A percentile compares a stretch with the other conserved stretches of the same genome.
phyloP scores from a whole-genome alignment of 1,140 invertebrate genomes.

The Drosophila suzukii region DNA sequence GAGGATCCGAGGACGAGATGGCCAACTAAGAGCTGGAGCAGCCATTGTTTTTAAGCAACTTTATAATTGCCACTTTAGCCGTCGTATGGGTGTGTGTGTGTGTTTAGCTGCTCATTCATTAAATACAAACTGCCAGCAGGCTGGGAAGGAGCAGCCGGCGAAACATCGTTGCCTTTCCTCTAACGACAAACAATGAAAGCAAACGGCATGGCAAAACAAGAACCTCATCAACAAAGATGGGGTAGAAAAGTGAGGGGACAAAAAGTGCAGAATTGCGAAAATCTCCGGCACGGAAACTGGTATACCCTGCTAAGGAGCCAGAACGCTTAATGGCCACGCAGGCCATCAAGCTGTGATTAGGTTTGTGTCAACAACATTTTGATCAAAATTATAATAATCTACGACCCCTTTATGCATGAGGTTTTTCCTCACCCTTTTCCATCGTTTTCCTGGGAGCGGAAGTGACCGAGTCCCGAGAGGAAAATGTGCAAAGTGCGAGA shows the following conservation, averaged over 20 bases:
- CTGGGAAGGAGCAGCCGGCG: constrained; percentile 46
- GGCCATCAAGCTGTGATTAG: constrained; percentile 27
- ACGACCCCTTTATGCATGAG: constrained; percentile 2
- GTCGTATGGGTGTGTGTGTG: constrained; percentile 19
- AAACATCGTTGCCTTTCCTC: constrained; percentile 20
- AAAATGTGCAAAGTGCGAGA: constrained; percentile 38
- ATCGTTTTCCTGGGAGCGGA: constrained; percentile 1
- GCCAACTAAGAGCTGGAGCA: constrained; percentile 47
- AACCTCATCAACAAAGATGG: constrained; percentile 1
- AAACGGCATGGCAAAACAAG: constrained; percentile 65
- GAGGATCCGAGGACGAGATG: constrained; percentile 30
- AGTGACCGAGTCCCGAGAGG: constrained; percentile 12
- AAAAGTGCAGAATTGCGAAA: constrained; percentile 63
- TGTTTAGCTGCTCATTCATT: constrained; percentile 73
- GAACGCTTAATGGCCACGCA: constrained; percentile 12
- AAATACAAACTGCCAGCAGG: constrained; percentile 74
- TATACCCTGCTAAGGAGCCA: constrained; percentile 25
- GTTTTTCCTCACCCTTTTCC: too few species aligned
- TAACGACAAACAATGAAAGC: constrained; percentile 77
- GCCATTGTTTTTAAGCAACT: constrained; percentile 77
- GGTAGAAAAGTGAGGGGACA: constrained; percentile 6
- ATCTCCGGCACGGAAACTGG: constrained; percentile 17
- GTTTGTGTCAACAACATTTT: constrained; percentile 38
- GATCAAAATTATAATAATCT: constrained; percentile 50
- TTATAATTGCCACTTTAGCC: constrained; percentile 79